These are phyloP conservation scores for Riptortus pedestris DNA, from an alignment of 1,140 invertebrate species.

Conservation along the genomic window DNA sequence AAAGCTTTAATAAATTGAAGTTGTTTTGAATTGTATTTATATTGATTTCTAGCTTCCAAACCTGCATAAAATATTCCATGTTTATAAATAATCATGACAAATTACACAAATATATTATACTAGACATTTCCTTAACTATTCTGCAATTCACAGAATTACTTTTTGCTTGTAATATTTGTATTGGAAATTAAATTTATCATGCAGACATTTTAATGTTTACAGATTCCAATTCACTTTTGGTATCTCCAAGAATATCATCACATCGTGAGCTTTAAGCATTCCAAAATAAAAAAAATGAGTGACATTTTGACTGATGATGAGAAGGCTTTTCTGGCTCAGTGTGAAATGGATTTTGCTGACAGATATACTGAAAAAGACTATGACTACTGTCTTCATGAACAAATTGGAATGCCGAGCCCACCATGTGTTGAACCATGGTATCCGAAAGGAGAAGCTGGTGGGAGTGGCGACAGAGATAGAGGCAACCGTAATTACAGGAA, in stretches of 20 bases:
- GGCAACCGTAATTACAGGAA: neutral
- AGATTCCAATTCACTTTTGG: constrained; percentile 34
- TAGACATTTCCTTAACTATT: too few species aligned
- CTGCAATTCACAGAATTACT: too few species aligned
- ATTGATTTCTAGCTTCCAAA: too few species aligned
- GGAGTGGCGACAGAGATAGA: neutral
- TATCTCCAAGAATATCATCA: constrained; percentile 31
- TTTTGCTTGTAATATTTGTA: too few species aligned
- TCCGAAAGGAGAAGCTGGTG: constrained; percentile 30
- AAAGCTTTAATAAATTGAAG: too few species aligned
- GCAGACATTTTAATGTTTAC: too few species aligned
- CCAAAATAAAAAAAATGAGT: constrained; percentile 29
- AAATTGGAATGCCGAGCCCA: constrained; percentile 36
- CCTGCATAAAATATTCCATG: too few species aligned
- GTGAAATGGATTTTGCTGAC: constrained; percentile 43
- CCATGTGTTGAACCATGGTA: constrained; percentile 45
- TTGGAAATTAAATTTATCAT: too few species aligned
- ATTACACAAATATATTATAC: too few species aligned
- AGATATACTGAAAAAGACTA: constrained; percentile 44
- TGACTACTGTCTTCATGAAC: constrained; percentile 40
- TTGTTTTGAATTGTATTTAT: too few species aligned
- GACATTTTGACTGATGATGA: constrained; percentile 36
- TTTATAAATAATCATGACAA: too few species aligned
- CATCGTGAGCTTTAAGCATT: constrained; percentile 21
- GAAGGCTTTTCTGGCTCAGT: constrained; percentile 40